A percentile compares a stretch with the other conserved stretches of the same genome.
These are phyloP conservation scores for Sanderia malayensis DNA, from an alignment of 30 jellyfish, hydroid and myxozoan genomes.

Conservation along the genomic window DNA sequence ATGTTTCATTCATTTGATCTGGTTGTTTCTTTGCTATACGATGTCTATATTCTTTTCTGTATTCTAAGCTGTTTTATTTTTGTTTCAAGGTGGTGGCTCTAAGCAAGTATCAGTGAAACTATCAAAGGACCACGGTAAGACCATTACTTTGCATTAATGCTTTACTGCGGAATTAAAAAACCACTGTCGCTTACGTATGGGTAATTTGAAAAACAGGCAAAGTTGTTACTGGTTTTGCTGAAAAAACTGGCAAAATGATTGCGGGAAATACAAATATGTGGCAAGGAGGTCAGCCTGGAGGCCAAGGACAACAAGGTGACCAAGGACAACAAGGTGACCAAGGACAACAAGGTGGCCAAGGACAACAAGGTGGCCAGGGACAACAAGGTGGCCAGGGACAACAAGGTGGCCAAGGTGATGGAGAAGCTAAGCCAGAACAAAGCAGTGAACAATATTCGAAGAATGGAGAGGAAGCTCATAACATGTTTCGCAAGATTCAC, in stretches of 20 bases:
- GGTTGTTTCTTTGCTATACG: too few relatives aligned
- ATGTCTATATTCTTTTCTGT: too few relatives aligned
- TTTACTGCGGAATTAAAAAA: too few relatives aligned
- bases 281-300: neutral
- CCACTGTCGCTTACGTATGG: too few relatives aligned
- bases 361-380: slow-evolving; percentile 1
- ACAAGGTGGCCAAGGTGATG: slow-evolving; percentile 4
- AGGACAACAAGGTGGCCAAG: neutral
- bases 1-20: too few relatives aligned
- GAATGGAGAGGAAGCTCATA: slow-evolving; percentile 69
- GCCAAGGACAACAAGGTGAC: neutral
- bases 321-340: neutral
- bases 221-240: neutral
- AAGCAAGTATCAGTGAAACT: neutral
- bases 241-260: neutral
- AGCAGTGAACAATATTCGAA: neutral
- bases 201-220: too few relatives aligned
- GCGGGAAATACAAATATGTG: neutral
- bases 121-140: slow-evolving; percentile 16
- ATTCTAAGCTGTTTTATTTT: too few relatives aligned
- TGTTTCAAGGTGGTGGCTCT: neutral
- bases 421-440: slow-evolving; percentile 1
- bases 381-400: slow-evolving; percentile 5
- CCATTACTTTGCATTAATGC: too few relatives aligned
- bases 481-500: slow-evolving; percentile 72